Base-by-base conservation (phyloP, 92 coral and sea anemone genomes). In the Epizoanthus stellaris region DNA sequence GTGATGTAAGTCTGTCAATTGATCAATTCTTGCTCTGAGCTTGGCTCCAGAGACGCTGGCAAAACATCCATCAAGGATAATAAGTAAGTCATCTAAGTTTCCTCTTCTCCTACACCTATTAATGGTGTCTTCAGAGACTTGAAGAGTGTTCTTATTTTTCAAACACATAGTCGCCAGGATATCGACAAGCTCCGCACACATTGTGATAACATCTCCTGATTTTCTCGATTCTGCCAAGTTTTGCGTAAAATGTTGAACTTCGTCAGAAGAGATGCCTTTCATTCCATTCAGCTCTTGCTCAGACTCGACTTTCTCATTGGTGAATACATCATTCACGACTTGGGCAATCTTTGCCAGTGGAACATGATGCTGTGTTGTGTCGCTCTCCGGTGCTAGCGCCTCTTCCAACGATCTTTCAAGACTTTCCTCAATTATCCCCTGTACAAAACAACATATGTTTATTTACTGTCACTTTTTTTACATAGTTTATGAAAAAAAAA, bases 11-110 rank as follows among this genome's bases (percentile, higher is more conserved):
- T 75, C 80, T 52, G 65, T 64, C 38, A 75, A 25, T 30, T 75
- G 80, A 1, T 75, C 65, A 75, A 75, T 75, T 75, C 80, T 75
- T 14, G 43, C 47, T 20, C 36, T 75, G 15, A 75, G 49, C 30
- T 75, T 75, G 6, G 30, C 7, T 54, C 80, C 80, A 75, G 10
- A 57, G 7, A 12, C 6, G 39, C 80, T 47, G 9, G 8, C 8
- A 75, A 75, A 75, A 17, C 14, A 75, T 4, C 14, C 30, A 4
- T 75, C 52, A 25, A 75, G 66, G 45, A 75, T 75, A 5, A 6
- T 3, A 25, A 75, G 80, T 1, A 75, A 21, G 5, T 10, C 47
- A 20, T 75, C 80, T 25, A 75, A 14, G 15, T 57, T 75, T 14
- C 25, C 80, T 75, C 80, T 54, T 36, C 80, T 56, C 23, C 58